Evolutionary conservation across 2,888 invertebrate species (phyloP), one percentile per base, ranked within the genome.

Genomic region (Acleris sparsana): DNA sequence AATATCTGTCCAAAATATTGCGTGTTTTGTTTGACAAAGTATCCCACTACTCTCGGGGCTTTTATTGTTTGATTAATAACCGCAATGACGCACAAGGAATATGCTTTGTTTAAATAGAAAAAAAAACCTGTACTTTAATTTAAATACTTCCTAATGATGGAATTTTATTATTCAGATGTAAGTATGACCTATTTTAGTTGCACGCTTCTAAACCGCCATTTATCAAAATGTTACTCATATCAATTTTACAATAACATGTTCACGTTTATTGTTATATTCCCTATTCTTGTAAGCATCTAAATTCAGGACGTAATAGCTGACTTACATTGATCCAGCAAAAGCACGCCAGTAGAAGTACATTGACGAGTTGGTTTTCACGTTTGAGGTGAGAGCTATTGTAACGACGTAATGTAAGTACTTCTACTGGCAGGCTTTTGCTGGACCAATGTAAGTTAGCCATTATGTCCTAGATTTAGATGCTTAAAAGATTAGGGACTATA

Each of bases 31-130:
- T 46, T 33, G n/a, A 55, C 52, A 22, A 25, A 25, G 25, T 52
- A 44, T 43, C 53, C 48, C 53, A 60, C 58, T 49, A 48, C 48
- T 49, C 33, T 33, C 29, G 44, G 46, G 53, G 39, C 48, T 39
- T 62, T 61, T 46, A 7, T 17, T 48, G n/a, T 53, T n/a, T 29
- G 22, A 33, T 33, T 33, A 33, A 3, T 49, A 11, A 53, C 46
- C 55, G 39, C 62, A 48, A 33, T 55, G 62, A 62, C 62, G 62
- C 55, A 62, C 53, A 20, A 17, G 39, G 39, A 4, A n/a, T n/a
- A 46, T 46, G 46, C 17, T n/a, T 46, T 46, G 46, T 46, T 39
- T 13, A 9, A 33, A 33, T 33, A 33, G 7, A 39, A 39, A 13
- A 39, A n/a, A 39, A 0, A 39, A 39, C 13, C 33, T 13, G 6